Evolutionary conservation across 64 coral and sea anemone species (phyloP).

Genomic region (Catalaphyllia jardinei): DNA sequence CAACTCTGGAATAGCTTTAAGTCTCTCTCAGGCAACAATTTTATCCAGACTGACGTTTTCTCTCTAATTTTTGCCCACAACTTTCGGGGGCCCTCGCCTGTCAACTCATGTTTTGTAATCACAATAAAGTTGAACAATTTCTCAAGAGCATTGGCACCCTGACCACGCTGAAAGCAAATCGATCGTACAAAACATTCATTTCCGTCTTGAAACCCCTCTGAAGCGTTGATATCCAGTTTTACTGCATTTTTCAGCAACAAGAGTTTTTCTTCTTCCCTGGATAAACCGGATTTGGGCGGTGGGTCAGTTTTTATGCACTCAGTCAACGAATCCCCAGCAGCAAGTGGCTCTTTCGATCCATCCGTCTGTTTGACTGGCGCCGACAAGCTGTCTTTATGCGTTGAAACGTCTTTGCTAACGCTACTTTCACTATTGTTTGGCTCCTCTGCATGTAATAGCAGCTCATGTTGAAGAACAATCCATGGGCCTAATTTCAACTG

Average conservation of each 20-base stretch:
- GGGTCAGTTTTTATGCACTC: too few relatives aligned
- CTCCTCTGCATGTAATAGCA: background rate
- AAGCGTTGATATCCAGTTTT: background rate
- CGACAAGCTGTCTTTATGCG: background rate
- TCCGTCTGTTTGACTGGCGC: background rate
- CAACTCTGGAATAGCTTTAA: background rate
- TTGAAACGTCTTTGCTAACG: background rate
- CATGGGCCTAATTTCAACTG: conserved; percentile 30
- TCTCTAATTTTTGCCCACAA: conserved; percentile 29
- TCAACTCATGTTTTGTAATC: conserved; percentile 20
- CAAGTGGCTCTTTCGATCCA: background rate
- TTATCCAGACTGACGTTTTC: conserved; percentile 21
- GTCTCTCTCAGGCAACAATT: background rate
- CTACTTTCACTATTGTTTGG: background rate
- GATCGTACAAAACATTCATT: conserved; percentile 24
- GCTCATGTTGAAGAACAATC: conserved; percentile 38
- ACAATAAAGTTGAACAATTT: conserved; percentile 49
- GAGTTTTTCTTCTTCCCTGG: background rate
- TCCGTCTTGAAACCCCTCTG: background rate
- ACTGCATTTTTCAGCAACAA: background rate
- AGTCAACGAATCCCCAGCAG: background rate
- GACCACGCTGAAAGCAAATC: conserved; percentile 43
- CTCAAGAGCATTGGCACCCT: conserved; percentile 36
- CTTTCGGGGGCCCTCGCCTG: background rate
- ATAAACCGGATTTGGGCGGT: background rate